Base-by-base conservation (phyloP, 2,113 vertebrate genomes). In the Aleadryas rufinucha region DNA sequence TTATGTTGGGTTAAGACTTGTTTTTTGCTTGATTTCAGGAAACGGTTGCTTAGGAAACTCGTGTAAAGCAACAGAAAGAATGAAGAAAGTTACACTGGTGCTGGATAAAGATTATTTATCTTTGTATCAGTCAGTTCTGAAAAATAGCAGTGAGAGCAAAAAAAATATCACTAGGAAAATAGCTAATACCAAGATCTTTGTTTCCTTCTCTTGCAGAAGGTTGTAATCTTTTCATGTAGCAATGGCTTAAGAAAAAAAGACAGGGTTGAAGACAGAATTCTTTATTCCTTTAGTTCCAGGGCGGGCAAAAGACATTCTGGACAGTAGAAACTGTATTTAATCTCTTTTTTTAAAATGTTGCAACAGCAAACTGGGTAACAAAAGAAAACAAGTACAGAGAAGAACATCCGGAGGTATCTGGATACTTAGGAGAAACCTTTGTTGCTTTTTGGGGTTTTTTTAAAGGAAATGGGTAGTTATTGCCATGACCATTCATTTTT, bases 351-450 rank as follows among this genome's bases (percentile, higher is more conserved):
- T 68, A 50, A 8, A 44, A 49, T 6, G 7, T 54, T 30, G 16
- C 26, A 52, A 31, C 23, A 64, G 30, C 35, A 90, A 45, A 33
- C 11, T 45, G 7, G 10, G 13, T 56, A 37, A 69, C 49, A 42
- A 13, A 49, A 57, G 10, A 64, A 42, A 79, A 12, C 16, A 69
- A 79, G 18, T 12, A 20, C 8, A n/a, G 35, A 18, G 8, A 61
- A 9, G 14, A 21, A 8, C 1, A 4, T 23, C 11, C 2, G 1
- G 21, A 45, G 14, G 12, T 53, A 21, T 41, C 54, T 6, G 8
- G 3, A 11, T 23, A 16, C 41, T 26, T 54, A 60, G 24, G 56
- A 76, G 9, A 79, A 86, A 54, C 4, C 20, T 2, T 33, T 15
- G 1, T 64, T 86, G 18, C 33, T 22, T 31, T 24, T 22, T 16